These are phyloP conservation scores for Betta splendens DNA, from an alignment of 2,797 vertebrate species.

Conservation along the genomic window DNA sequence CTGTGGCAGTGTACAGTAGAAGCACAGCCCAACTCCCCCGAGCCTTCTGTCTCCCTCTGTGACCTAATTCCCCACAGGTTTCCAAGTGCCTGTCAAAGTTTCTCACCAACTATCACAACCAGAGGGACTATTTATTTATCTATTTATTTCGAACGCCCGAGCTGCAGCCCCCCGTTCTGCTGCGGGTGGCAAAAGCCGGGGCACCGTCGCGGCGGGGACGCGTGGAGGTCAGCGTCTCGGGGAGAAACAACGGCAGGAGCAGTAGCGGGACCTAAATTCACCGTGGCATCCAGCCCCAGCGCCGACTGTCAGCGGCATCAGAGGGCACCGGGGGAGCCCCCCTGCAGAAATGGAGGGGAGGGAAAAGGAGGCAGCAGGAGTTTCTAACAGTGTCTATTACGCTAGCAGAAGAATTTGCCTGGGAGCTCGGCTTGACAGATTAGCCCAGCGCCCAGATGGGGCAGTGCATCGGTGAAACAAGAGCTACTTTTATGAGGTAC, in stretches of 20 bases:
- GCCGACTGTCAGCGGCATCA: constrained; percentile 70
- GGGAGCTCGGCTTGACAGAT: constrained; percentile 87
- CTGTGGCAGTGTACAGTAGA: constrained; percentile 52
- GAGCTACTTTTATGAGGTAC: constrained; percentile 83
- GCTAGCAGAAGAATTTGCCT: constrained; percentile 85
- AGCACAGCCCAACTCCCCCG: constrained; percentile 58
- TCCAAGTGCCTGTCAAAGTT: constrained; percentile 78
- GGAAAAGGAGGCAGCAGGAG: constrained; percentile 53
- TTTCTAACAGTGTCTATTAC: constrained; percentile 80
- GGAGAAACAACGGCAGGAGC: constrained; percentile 70
- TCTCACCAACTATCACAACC: constrained; percentile 62
- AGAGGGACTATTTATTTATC: constrained; percentile 59
- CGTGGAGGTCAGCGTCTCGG: constrained; percentile 65
- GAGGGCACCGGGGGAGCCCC: constrained; percentile 72
- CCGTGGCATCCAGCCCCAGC: constrained; percentile 62
- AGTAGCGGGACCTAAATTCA: constrained; percentile 67
- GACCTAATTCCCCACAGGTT: constrained; percentile 76
- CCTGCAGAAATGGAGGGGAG: constrained; percentile 56
- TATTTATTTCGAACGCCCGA: constrained; percentile 68
- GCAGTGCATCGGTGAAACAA: constrained; percentile 84
- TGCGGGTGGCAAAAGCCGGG: constrained; percentile 72
- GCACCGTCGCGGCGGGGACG: constrained; percentile 72
- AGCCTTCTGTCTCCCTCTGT: constrained; percentile 58
- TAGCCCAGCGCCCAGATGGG: constrained; percentile 78
- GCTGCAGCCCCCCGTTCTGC: constrained; percentile 74